phyloP scores from a whole-genome alignment of 1,140 invertebrate species.

The Adelges cooleyi region DNA sequence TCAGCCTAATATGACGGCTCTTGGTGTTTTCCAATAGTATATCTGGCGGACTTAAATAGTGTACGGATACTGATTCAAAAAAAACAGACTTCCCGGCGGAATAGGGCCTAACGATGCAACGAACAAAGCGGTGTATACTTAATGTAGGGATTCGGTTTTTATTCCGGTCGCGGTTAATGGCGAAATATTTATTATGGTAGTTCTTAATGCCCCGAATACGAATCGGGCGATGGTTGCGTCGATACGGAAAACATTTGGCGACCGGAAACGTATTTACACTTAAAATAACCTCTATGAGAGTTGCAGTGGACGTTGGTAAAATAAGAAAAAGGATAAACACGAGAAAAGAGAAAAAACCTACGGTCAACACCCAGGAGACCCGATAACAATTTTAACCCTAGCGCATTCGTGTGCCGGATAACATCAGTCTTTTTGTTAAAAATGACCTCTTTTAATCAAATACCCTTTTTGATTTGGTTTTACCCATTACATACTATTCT shows the following conservation, averaged over 20 bases:
- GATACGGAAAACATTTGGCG: background rate
- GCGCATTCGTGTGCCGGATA: background rate
- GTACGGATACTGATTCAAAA: too few species aligned
- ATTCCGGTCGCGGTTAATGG: too few species aligned
- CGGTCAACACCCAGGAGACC: conserved; percentile 19
- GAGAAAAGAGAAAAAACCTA: conserved; percentile 1
- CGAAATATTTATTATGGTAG: too few species aligned
- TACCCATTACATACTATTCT: background rate
- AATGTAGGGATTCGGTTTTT: too few species aligned
- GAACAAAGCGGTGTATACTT: too few species aligned
- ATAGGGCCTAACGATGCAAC: too few species aligned
- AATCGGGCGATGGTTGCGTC: too few species aligned
- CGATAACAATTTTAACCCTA: conserved; percentile 13
- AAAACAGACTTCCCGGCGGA: too few species aligned
- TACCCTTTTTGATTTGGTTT: background rate
- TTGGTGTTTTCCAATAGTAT: too few species aligned
- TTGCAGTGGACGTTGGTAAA: background rate
- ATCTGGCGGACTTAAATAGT: too few species aligned
- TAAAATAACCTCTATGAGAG: background rate
- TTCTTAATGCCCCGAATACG: too few species aligned
- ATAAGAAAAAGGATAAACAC: background rate
- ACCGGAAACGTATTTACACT: background rate
- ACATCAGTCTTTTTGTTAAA: conserved; percentile 25
- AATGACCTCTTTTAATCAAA: conserved; percentile 28
- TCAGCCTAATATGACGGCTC: too few species aligned